A percentile compares a stretch with the other conserved stretches of the same genome.
Conservation (phyloP, 2,888 invertebrate genomes). For the Peribatodes rhomboidaria region DNA sequence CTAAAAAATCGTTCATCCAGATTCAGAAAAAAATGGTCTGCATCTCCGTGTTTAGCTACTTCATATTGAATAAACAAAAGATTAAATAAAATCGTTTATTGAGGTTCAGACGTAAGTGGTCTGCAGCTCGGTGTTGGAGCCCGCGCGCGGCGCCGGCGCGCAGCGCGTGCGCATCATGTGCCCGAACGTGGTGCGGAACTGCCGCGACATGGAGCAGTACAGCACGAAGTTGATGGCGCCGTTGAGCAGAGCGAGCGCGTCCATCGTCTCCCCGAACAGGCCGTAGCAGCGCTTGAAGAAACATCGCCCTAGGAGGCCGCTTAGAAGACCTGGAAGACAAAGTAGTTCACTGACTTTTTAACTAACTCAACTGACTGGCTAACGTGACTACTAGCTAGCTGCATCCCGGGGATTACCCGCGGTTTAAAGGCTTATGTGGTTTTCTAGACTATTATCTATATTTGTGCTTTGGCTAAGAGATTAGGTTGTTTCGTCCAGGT, state of each 20-base stretch:
- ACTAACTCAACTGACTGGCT: too few relatives aligned
- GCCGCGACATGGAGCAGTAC: constrained; percentile 97
- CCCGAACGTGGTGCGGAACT: constrained; percentile 94
- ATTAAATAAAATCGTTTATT: too few relatives aligned
- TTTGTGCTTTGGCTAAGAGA: too few relatives aligned
- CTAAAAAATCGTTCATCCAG: too few relatives aligned
- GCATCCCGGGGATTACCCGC: too few relatives aligned
- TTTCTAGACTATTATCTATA: too few relatives aligned
- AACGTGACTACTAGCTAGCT: too few relatives aligned
- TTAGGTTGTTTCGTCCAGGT: too few relatives aligned
- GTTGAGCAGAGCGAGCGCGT: constrained; percentile 95
- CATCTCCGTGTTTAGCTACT: too few relatives aligned
- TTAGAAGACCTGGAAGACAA: constrained; percentile 83
- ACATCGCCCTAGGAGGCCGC: constrained; percentile 88
- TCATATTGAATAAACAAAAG: too few relatives aligned
- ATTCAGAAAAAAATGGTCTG: too few relatives aligned
- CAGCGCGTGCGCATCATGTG: constrained; percentile 89
- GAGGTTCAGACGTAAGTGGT: constrained; percentile 87
- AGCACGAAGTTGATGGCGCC: constrained; percentile 97
- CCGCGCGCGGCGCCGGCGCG: constrained; percentile 77
- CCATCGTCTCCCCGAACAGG: constrained; percentile 94
- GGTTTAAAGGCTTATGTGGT: too few relatives aligned
- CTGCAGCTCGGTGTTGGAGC: constrained; percentile 87
- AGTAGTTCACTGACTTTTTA: background rate
- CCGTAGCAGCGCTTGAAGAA: constrained; percentile 94